Evolutionary conservation across 2,888 invertebrate genomes (phyloP).

Genomic region (Synanthedon myopaeformis): DNA sequence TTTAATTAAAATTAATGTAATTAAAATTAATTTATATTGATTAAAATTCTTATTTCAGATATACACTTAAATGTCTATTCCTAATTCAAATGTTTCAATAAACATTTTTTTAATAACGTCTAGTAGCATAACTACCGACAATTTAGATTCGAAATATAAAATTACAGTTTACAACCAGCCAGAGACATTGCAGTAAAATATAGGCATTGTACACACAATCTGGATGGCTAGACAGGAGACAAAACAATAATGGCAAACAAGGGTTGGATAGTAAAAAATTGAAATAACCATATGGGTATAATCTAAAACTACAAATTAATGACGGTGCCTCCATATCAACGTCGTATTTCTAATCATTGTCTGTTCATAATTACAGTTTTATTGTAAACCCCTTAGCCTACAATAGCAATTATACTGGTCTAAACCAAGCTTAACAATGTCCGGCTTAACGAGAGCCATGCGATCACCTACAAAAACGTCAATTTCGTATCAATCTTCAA

Average conservation of each 20-base stretch:
- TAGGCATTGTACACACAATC: not conserved
- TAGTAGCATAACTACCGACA: no score
- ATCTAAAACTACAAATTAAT: slow-evolving; percentile 19
- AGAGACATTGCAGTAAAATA: not conserved
- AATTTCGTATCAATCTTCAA: slow-evolving; percentile 8
- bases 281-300: not conserved
- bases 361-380: slow-evolving; percentile 43
- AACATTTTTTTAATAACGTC: no score
- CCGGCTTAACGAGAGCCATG: slow-evolving; percentile 22
- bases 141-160: no score
- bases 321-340: slow-evolving; percentile 26
- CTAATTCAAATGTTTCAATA: no score
- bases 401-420: slow-evolving; percentile 59
- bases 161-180: no score
- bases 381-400: slow-evolving; percentile 49
- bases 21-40: no score
- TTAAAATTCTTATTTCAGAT: no score
- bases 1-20: no score
- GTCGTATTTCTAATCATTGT: slow-evolving; percentile 50
- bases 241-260: not conserved
- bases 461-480: slow-evolving; percentile 18
- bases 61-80: no score
- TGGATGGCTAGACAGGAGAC: not conserved
- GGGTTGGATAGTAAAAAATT: not conserved
- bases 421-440: slow-evolving; percentile 39